A percentile compares a stretch with the other conserved stretches of the same genome.
phyloP scores from a whole-genome alignment of 2,797 vertebrate genomes.

The Adelosebastes latens region DNA sequence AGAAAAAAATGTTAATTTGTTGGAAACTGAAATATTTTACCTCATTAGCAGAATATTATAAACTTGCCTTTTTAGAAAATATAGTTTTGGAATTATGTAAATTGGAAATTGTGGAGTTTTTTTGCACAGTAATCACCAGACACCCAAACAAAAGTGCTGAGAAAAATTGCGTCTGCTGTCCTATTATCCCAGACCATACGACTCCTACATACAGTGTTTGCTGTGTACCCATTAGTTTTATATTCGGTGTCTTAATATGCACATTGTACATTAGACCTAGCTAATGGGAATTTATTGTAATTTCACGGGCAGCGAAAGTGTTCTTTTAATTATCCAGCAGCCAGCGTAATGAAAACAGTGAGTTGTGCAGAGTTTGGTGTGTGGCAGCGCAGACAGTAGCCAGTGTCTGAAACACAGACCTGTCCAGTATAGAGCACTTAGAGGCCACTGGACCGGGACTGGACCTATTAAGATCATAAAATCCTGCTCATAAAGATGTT shows the following conservation, averaged over 20 bases:
- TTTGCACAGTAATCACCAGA: neutral
- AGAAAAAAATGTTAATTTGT: neutral
- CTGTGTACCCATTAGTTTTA: slow-evolving; percentile 34
- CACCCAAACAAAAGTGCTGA: neutral
- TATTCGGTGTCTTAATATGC: slow-evolving; percentile 15
- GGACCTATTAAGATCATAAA: slow-evolving; percentile 77
- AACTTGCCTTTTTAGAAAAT: neutral
- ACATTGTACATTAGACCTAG: slow-evolving; percentile 9
- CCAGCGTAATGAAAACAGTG: slow-evolving; percentile 46
- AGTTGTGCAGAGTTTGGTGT: slow-evolving; percentile 35
- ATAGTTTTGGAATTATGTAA: neutral
- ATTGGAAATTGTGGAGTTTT: neutral
- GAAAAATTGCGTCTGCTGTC: neutral
- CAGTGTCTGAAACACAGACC: slow-evolving; percentile 44
- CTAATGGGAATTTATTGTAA: slow-evolving; percentile 59
- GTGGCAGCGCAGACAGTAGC: slow-evolving; percentile 43
- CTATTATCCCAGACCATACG: neutral
- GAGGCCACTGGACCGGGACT: slow-evolving; percentile 64
- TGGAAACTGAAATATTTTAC: neutral
- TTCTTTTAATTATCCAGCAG: slow-evolving; percentile 38
- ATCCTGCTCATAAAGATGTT: slow-evolving; percentile 78
- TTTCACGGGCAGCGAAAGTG: slow-evolving; percentile 41
- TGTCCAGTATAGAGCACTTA: slow-evolving; percentile 71
- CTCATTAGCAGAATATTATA: neutral
- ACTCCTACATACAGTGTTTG: slow-evolving; percentile 10